These are phyloP conservation scores for Octopus bimaculoides DNA, from an alignment of 1,140 invertebrate species.

Conservation along the genomic window DNA sequence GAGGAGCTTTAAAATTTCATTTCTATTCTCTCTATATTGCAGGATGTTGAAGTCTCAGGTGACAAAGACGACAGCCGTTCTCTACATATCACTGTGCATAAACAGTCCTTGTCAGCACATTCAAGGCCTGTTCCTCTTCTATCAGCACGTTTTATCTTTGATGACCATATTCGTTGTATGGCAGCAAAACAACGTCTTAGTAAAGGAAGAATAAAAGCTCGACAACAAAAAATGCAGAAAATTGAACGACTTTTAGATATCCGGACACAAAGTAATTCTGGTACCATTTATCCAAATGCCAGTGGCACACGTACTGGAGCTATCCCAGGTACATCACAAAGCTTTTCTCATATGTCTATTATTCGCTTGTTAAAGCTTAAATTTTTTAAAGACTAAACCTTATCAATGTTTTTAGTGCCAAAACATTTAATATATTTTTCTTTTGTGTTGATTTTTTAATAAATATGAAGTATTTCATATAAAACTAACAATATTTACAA, in stretches of 20 bases:
- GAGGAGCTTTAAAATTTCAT: too few relatives aligned
- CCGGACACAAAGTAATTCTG: slow-evolving; percentile 42
- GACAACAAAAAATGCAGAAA: slow-evolving; percentile 75
- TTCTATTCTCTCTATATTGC: background rate
- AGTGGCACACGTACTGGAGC: slow-evolving; percentile 21
- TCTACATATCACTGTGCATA: slow-evolving; percentile 90
- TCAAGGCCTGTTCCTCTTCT: slow-evolving; percentile 67
- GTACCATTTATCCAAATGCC: slow-evolving; percentile 2
- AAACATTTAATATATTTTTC: too few relatives aligned
- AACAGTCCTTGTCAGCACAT: slow-evolving; percentile 61
- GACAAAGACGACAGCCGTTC: slow-evolving; percentile 97
- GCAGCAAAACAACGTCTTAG: slow-evolving; percentile 76
- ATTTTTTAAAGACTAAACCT: too few relatives aligned
- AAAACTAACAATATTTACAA: too few relatives aligned
- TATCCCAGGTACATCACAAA: background rate
- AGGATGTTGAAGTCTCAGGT: slow-evolving; percentile 73
- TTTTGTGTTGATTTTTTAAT: too few relatives aligned
- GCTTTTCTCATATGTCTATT: background rate
- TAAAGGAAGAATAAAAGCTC: slow-evolving; percentile 88
- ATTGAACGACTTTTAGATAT: slow-evolving; percentile 90
- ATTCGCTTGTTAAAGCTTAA: too few relatives aligned
- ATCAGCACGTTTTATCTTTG: slow-evolving; percentile 92
- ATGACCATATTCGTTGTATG: slow-evolving; percentile 98
- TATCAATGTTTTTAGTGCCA: too few relatives aligned
- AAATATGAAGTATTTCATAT: too few relatives aligned